Evolutionary conservation across 2,888 invertebrate species (phyloP).

Genomic region (Hemithea aestivaria): DNA sequence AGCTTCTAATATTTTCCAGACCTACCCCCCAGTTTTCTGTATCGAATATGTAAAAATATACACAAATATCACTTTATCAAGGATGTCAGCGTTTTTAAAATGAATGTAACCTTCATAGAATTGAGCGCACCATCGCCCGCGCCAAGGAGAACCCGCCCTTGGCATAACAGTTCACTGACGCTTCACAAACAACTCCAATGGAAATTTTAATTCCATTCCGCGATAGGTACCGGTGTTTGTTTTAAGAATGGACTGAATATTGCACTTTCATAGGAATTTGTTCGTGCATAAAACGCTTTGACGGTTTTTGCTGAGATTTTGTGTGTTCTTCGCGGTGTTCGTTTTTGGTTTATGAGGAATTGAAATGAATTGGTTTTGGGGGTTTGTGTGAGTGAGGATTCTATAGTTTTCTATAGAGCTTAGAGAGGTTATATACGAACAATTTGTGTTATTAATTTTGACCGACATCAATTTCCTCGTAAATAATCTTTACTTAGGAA

Average conservation of each 20-base stretch:
- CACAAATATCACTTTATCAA: too few relatives aligned
- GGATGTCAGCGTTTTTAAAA: too few relatives aligned
- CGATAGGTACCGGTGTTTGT: constrained; percentile 33
- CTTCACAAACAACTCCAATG: constrained; percentile 45
- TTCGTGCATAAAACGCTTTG: constrained; percentile 17
- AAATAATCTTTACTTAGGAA: too few relatives aligned
- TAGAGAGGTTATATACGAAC: too few relatives aligned
- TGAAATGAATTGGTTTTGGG: constrained; percentile 5
- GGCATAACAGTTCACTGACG: constrained; percentile 20
- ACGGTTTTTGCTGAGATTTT: constrained; percentile 13
- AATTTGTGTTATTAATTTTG: too few relatives aligned
- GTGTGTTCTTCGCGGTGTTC: constrained; percentile 2
- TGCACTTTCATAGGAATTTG: constrained; percentile 32
- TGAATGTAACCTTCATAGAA: too few relatives aligned
- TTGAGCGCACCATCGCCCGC: too few relatives aligned
- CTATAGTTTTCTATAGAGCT: too few relatives aligned
- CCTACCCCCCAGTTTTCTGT: too few relatives aligned
- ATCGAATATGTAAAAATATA: too few relatives aligned
- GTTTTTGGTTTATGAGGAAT: neutral
- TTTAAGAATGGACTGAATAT: constrained; percentile 38
- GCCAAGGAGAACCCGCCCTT: constrained; percentile 18
- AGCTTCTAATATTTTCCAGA: too few relatives aligned
- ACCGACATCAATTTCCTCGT: too few relatives aligned
- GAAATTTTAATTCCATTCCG: constrained; percentile 50
- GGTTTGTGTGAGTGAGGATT: constrained; percentile 9